Conservation (phyloP, 1,140 invertebrate species). For the Tetragnatha versicolor region DNA sequence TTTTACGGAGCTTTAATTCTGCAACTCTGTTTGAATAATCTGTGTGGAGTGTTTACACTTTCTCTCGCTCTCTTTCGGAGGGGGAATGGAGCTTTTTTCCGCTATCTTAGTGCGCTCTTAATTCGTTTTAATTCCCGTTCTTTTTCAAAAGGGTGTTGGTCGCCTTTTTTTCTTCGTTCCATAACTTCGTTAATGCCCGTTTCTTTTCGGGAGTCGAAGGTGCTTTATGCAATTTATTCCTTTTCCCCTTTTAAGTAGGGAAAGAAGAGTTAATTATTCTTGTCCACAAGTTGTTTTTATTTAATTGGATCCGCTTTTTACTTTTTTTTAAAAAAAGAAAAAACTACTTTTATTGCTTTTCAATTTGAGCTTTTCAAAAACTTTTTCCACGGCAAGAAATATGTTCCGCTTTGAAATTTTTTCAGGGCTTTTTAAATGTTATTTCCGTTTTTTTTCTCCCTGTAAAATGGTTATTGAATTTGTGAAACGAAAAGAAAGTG, state of each 20-base stretch:
- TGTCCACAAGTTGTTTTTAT: slow-evolving; percentile 51
- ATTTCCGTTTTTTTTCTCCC: neutral
- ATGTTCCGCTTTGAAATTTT: neutral
- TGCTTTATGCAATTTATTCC: slow-evolving; percentile 26
- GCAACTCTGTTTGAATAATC: slow-evolving; percentile 49
- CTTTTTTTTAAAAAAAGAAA: slow-evolving; percentile 28
- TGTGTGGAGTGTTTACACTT: slow-evolving; percentile 47
- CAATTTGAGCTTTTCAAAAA: slow-evolving; percentile 27
- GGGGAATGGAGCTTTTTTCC: neutral
- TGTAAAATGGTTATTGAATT: neutral
- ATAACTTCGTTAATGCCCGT: neutral
- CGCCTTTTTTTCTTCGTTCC: neutral
- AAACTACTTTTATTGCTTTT: neutral
- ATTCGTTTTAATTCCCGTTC: slow-evolving; percentile 42
- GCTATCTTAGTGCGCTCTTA: slow-evolving; percentile 15
- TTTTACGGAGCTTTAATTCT: slow-evolving; percentile 51
- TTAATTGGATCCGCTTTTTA: slow-evolving; percentile 52
- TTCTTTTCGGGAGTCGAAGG: too few species aligned
- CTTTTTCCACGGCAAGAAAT: slow-evolving; percentile 23
- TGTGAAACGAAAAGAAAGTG: neutral
- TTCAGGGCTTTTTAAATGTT: neutral
- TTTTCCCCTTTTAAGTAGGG: slow-evolving; percentile 2
- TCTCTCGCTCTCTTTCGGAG: neutral
- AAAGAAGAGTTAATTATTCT: slow-evolving; percentile 44
- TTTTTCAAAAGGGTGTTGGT: slow-evolving; percentile 19